A percentile compares a stretch with the other conserved stretches of the same genome.
These are phyloP conservation scores for Megaleporinus macrocephalus DNA, from an alignment of 2,113 vertebrate species.

Conservation along the genomic window DNA sequence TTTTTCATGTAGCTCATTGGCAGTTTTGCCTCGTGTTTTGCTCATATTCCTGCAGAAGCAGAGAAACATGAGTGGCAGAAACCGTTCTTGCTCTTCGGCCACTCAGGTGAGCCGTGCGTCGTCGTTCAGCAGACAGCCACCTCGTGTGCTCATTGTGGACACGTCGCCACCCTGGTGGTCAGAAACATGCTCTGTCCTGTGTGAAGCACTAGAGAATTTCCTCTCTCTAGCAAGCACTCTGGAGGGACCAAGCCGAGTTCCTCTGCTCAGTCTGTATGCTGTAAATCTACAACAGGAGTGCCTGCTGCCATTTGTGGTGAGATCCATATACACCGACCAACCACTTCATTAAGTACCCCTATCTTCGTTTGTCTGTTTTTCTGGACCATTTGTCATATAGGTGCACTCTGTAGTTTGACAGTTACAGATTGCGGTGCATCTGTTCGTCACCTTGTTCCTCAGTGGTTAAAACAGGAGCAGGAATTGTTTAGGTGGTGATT, in stretches of 20 bases:
- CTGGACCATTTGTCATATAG: too few relatives aligned
- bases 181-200: constrained; percentile 76
- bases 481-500: too few relatives aligned
- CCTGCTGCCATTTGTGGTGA: constrained; percentile 91
- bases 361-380: too few relatives aligned
- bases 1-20: too few relatives aligned
- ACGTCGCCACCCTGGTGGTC: constrained; percentile 82
- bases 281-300: constrained; percentile 88
- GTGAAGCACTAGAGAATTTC: constrained; percentile 88
- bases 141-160: constrained; percentile 84
- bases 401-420: too few relatives aligned
- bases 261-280: constrained; percentile 87
- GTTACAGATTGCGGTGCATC: too few relatives aligned
- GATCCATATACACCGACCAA: neutral
- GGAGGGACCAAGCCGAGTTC: constrained; percentile 83
- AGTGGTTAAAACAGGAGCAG: too few relatives aligned
- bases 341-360: too few relatives aligned
- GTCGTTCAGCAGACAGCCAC: constrained; percentile 74
- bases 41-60: constrained; percentile 37
- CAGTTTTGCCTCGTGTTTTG: neutral
- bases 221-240: constrained; percentile 84
- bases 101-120: constrained; percentile 62
- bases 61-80: constrained; percentile 67
- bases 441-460: too few relatives aligned
- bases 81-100: constrained; percentile 49